phyloP scores from a whole-genome alignment of 2,797 vertebrate species.

The Sebastes nivosus region DNA sequence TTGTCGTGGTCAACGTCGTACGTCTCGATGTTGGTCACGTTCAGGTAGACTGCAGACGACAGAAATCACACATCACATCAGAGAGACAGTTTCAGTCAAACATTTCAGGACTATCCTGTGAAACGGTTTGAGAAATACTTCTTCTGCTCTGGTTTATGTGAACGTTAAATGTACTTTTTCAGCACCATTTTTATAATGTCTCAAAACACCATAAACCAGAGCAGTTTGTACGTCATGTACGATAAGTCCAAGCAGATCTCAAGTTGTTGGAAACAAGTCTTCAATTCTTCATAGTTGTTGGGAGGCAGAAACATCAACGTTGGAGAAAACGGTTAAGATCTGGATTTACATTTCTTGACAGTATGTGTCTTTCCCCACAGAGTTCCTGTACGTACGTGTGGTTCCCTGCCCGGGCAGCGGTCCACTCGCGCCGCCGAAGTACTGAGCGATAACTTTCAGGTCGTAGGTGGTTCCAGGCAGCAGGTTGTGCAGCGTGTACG shows the following conservation, averaged over 20 bases:
- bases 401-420: conserved; percentile 91
- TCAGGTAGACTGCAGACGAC: conserved; percentile 89
- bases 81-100: background rate
- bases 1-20: conserved; percentile 89
- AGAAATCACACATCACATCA: background rate
- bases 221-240: no score
- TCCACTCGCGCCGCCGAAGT: conserved; percentile 87
- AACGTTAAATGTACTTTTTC: no score
- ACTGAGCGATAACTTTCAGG: conserved; percentile 92
- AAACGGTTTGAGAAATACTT: no score
- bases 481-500: conserved; percentile 92
- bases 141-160: no score
- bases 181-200: no score
- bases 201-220: no score
- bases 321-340: background rate
- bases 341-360: background rate
- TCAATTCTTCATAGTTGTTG: no score
- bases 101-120: no score
- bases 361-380: background rate
- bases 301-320: no score
- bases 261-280: no score
- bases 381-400: conserved; percentile 85
- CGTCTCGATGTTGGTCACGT: conserved; percentile 91
- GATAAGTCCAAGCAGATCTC: no score
- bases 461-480: conserved; percentile 93